Evolutionary conservation across 2,888 invertebrate species (phyloP), one percentile per base, ranked within the genome.

Genomic region (Tuta absoluta): DNA sequence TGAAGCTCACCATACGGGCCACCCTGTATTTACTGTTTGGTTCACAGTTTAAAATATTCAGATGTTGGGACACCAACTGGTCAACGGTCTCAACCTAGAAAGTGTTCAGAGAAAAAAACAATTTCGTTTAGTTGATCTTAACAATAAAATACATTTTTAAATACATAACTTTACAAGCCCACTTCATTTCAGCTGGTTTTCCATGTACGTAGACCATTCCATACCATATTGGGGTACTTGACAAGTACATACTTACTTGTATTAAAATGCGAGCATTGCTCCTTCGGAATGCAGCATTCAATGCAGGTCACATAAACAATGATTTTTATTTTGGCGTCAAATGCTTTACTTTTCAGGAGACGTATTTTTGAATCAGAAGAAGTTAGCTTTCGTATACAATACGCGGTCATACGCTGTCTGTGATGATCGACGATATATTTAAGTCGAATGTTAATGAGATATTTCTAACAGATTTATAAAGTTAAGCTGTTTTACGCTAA

Each of bases 291-390:
- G 51, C 51, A 10, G 23, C 23, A 51, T 51, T 51, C 4, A 8
- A 51, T 51, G 51, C 51, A 19, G 23, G 51, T n/a, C 51, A 51
- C 51, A 51, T 51, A 51, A 51, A 45, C 51, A 51, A 21, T 51
- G 45, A n/a, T 38, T 38, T 33, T 33, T 58, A 38, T 58, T 58
- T 37, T 19, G 21, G 58, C 28, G 58, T 24, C 58, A 24, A 23
- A n/a, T n/a, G 41, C 17, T 19, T 58, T 33, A 58, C 58, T 38
- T 58, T 58, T 38, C 58, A 58, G 8, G 51, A 5, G 5, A n/a
- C 49, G 17, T 1, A 1, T 51, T 3, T 21, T 21, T 51, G 8
- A 45, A 1, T 10, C 10, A 33, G 33, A 8, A 33, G 33, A 33
- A 33, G 4, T 33, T 33, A 1, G 33, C 1, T 33, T 28, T 28